Percentiles rank a stretch among this genome's conserved stretches.
Evolutionary conservation across 2,888 invertebrate species (phyloP).

Genomic region (Microplitis manilae): DNA sequence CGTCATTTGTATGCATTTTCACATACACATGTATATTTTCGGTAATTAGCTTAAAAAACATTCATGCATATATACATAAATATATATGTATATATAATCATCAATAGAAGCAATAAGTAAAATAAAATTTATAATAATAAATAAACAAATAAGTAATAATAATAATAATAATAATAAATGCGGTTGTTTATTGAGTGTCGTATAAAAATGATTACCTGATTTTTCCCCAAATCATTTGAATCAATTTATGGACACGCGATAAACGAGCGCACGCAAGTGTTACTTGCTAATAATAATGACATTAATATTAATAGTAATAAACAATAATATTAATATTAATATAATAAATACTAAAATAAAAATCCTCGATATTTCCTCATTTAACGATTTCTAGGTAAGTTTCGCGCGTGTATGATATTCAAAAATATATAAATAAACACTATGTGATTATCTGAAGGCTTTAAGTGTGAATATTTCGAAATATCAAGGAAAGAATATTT

Average conservation of each 20-base stretch:
- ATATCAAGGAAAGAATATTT: slow-evolving; percentile 13
- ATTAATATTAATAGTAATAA: slow-evolving; percentile 5
- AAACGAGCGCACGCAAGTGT: slow-evolving; percentile 20
- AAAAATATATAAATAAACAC: slow-evolving; percentile 31
- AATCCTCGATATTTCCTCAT: slow-evolving; percentile 34
- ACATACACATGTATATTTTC: slow-evolving; percentile 56
- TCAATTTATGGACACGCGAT: slow-evolving; percentile 17
- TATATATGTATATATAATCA: neutral
- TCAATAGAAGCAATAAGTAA: slow-evolving; percentile 37
- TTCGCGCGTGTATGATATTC: slow-evolving; percentile 47
- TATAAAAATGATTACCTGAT: slow-evolving; percentile 21
- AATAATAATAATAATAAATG: neutral
- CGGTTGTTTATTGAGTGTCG: neutral
- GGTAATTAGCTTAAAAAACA: slow-evolving; percentile 50
- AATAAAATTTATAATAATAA: slow-evolving; percentile 8
- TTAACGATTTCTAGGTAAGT: slow-evolving; percentile 45
- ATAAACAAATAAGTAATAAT: neutral
- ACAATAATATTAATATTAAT: slow-evolving; percentile 16
- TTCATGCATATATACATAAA: slow-evolving; percentile 1
- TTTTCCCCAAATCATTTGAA: slow-evolving; percentile 18
- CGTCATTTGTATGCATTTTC: slow-evolving; percentile 52
- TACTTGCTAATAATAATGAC: slow-evolving; percentile 20
- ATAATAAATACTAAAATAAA: slow-evolving; percentile 22
- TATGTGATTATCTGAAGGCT: slow-evolving; percentile 56
- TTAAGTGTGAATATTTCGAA: slow-evolving; percentile 48